phyloP scores from a whole-genome alignment of 2,113 vertebrate species.

The Lanius collurio region DNA sequence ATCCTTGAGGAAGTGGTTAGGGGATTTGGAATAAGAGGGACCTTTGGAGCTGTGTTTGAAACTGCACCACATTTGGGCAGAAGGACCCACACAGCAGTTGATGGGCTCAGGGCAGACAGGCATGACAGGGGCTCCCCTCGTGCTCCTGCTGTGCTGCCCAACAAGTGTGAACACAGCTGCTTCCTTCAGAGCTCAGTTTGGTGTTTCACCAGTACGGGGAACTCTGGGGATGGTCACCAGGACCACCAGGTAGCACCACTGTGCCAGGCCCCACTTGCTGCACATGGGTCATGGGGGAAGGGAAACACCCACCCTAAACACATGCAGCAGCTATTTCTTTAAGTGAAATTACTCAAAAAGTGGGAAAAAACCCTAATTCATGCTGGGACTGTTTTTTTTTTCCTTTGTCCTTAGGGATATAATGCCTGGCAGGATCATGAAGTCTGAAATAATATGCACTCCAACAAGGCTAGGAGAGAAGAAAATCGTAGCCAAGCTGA shows the following conservation, averaged over 20 bases:
- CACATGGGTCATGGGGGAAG: fast-evolving
- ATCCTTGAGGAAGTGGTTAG: not conserved
- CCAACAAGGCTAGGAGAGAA: conserved; percentile 44
- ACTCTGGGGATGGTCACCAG: not conserved
- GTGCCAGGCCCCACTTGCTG: fast-evolving
- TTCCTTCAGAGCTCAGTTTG: not conserved
- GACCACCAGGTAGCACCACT: not conserved
- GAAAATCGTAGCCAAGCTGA: conserved; percentile 68
- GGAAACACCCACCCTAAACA: not conserved
- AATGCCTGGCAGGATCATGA: conserved; percentile 48
- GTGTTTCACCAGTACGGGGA: fast-evolving
- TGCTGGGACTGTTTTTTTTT: not conserved
- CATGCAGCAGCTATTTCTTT: fast-evolving
- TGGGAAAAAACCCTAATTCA: not conserved
- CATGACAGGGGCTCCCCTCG: fast-evolving
- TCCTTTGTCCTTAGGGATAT: conserved; percentile 43
- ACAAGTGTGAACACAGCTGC: not conserved
- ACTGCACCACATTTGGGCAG: not conserved
- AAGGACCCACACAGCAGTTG: not conserved
- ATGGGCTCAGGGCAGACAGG: fast-evolving
- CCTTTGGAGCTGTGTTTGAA: not conserved
- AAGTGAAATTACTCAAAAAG: not conserved
- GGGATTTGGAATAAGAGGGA: not conserved
- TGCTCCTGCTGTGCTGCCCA: not conserved
- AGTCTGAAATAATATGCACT: conserved; percentile 60